Base-by-base conservation (phyloP, 1,140 invertebrate genomes). In the Samia ricini region DNA sequence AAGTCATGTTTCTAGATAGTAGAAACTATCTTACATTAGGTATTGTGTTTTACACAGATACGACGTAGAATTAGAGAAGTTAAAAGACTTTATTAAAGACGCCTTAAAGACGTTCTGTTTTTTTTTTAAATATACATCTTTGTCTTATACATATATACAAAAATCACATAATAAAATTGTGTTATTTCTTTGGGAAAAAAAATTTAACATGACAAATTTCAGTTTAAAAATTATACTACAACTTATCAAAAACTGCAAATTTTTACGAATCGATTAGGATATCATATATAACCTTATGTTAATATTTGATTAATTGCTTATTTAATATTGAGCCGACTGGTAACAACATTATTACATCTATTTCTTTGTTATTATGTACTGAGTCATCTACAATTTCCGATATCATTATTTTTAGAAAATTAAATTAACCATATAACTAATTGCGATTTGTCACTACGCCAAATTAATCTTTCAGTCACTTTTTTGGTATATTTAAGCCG, bases 1-100 rank as follows among this genome's bases (percentile, higher is more conserved):
- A 29, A 8, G 33, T 42, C n/a, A 42, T 42, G 15, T 15, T 42
- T 15, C 33, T 12, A 12, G 33, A 42, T 5, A 15, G 7, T n/a
- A 42, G 2, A 10, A 3, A 15, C 33, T 15, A 8, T 12, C 12
- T 15, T 42, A 42, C 33, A 42, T 42, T 55, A 49, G 5, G 20
- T 49, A 6, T 55, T 23, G 52, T 55, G 52, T 55, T 55, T 55
- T 4, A 55, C 52, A 55, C 52, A 56, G 26, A 56, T 26, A 36
- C 42, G 56, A 57, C 26, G 18, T 57, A 57, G 56, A 57, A 57
- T 36, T 18, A 55, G n/a, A n/a, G n/a, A n/a, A n/a, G n/a, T n/a
- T n/a, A n/a, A n/a, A n/a, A n/a, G n/a, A n/a, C n/a, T n/a, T n/a
- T n/a, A n/a, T n/a, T n/a, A n/a, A n/a, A n/a, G n/a, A n/a, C 24